phyloP scores from a whole-genome alignment of 2,113 vertebrate species.

The Coracopsis vasa region DNA sequence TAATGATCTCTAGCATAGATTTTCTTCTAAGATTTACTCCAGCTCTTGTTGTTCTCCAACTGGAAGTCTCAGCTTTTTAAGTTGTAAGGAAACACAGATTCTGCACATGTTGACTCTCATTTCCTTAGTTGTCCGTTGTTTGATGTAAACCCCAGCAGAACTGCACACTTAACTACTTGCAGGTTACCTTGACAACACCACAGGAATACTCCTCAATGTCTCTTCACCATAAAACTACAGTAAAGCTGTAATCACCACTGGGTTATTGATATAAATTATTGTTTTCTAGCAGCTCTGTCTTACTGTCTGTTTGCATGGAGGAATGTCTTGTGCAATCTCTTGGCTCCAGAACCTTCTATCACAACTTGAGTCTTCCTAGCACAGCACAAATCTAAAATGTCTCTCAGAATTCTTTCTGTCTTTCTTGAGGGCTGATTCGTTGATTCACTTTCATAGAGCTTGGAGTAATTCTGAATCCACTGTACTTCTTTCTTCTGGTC shows the following conservation, averaged over 20 bases:
- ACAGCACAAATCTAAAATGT: not conserved
- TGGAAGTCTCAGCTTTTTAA: not conserved
- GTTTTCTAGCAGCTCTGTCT: not conserved
- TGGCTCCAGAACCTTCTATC: not conserved
- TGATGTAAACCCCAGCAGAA: not conserved
- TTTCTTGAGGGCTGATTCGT: not conserved
- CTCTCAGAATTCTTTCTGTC: not conserved
- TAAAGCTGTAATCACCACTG: not conserved
- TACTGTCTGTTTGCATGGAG: not conserved
- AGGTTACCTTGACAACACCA: slow-evolving; percentile 4
- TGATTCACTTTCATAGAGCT: not conserved
- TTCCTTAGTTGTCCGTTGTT: not conserved
- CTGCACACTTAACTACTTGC: not conserved
- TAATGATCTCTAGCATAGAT: not conserved
- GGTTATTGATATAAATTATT: not conserved
- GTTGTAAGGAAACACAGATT: not conserved
- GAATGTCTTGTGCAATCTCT: not conserved
- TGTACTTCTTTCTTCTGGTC: not conserved
- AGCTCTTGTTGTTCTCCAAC: not conserved
- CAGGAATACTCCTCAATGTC: not conserved
- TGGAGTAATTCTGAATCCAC: not conserved
- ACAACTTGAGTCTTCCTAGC: not conserved
- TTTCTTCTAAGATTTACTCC: not conserved
- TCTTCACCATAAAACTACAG: not conserved
- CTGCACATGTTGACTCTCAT: not conserved